Conservation (phyloP, 1,140 invertebrate genomes). For the Plodia interpunctella region DNA sequence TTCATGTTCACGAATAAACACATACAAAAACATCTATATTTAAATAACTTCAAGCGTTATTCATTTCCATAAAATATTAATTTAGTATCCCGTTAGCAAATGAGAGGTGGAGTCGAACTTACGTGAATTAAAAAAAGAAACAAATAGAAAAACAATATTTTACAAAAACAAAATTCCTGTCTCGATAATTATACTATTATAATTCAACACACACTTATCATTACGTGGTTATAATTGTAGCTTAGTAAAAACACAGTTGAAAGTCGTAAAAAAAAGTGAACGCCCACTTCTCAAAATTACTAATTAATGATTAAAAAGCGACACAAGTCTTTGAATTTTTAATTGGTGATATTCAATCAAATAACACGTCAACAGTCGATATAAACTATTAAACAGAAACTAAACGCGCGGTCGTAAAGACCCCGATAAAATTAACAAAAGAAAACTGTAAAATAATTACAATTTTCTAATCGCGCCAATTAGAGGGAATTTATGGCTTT, state of each 20-base stretch:
- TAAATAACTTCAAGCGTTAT: too few species aligned
- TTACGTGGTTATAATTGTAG: conserved; percentile 6
- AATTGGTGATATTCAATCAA: conserved; percentile 63
- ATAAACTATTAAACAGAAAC: conserved; percentile 60
- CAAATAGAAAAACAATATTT: neutral
- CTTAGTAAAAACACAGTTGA: neutral
- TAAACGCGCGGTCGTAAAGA: conserved; percentile 60
- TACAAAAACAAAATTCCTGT: neutral
- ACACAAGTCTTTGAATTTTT: conserved; percentile 36
- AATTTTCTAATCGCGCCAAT: conserved; percentile 70
- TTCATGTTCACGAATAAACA: too few species aligned
- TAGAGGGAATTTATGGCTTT: conserved; percentile 64
- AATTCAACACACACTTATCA: conserved; percentile 9
- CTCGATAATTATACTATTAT: neutral
- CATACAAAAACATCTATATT: too few species aligned
- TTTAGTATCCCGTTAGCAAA: too few species aligned
- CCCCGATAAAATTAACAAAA: conserved; percentile 69
- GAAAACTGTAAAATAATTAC: conserved; percentile 72
- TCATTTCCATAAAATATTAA: too few species aligned
- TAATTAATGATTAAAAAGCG: conserved; percentile 24
- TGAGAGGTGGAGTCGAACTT: neutral
- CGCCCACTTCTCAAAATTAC: conserved; percentile 27
- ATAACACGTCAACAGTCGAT: conserved; percentile 67
- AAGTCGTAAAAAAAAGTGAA: neutral
- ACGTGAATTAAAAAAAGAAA: neutral